Evolutionary conservation across 1,140 invertebrate species (phyloP).

Genomic region (Drosophila biarmipes): DNA sequence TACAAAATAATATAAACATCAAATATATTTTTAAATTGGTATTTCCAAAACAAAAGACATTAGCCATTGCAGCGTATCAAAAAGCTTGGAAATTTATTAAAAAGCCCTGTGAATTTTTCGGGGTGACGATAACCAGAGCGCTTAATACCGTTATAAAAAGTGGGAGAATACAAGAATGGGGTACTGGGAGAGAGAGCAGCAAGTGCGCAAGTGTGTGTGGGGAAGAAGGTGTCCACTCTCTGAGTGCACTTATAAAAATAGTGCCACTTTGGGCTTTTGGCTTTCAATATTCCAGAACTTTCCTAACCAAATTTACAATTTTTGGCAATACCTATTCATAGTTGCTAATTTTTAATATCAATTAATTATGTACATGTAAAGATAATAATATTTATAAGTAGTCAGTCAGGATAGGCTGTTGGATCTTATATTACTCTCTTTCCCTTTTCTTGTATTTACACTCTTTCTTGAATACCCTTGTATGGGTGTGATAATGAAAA

Average conservation of each 20-base stretch:
- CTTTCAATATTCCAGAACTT: background rate
- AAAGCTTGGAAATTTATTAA: background rate
- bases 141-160: slow-evolving; percentile 61
- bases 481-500: slow-evolving; percentile 37
- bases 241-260: slow-evolving; percentile 11
- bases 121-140: slow-evolving; percentile 21
- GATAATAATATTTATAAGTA: too few species aligned
- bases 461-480: background rate
- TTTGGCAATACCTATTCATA: background rate
- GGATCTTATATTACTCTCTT: background rate
- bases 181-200: slow-evolving; percentile 19
- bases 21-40: background rate
- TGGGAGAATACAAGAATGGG: slow-evolving; percentile 12
- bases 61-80: background rate
- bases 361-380: too few species aligned
- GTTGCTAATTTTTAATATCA: background rate
- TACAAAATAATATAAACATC: background rate
- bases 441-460: background rate
- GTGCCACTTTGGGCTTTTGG: background rate
- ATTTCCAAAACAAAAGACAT: background rate
- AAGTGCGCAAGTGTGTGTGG: slow-evolving; percentile 60
- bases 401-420: background rate
- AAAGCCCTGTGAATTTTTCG: background rate
- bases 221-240: slow-evolving; percentile 6
- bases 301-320: background rate